These are phyloP conservation scores for Aurelia coerulea DNA, from an alignment of 30 jellyfish, hydroid and myxozoan species.

Conservation along the genomic window DNA sequence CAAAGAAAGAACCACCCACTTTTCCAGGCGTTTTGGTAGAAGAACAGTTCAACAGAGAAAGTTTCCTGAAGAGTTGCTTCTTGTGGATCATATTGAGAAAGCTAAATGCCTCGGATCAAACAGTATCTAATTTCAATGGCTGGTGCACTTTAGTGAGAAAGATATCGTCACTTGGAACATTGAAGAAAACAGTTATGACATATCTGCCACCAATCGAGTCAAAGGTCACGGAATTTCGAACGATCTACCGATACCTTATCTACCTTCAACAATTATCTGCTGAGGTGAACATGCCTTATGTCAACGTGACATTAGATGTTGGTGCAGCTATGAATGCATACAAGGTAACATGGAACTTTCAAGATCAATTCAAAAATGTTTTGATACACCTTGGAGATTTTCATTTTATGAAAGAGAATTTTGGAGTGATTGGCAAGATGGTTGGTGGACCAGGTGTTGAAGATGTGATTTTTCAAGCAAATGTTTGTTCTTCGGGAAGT, in stretches of 20 bases:
- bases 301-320: not conserved
- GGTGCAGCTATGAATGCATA: no score
- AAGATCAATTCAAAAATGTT: no score
- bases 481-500: no score
- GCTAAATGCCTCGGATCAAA: slow-evolving; percentile 11
- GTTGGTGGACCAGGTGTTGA: no score
- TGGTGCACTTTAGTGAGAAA: slow-evolving; percentile 34
- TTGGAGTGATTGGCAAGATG: no score
- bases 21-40: not conserved
- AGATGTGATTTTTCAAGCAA: no score
- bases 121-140: slow-evolving; percentile 22
- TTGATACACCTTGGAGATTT: no score
- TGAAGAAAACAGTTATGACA: slow-evolving; percentile 21
- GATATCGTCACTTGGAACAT: not conserved
- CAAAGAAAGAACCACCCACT: slow-evolving; percentile 15
- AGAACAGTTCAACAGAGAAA: not conserved
- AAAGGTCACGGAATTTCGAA: slow-evolving; percentile 4
- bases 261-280: slow-evolving; percentile 18
- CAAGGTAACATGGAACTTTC: no score
- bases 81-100: slow-evolving; percentile 30
- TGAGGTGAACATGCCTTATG: slow-evolving; percentile 30
- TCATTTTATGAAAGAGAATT: no score
- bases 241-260: slow-evolving; percentile 14
- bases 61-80: not conserved
- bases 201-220: slow-evolving; percentile 36